These are phyloP conservation scores for Strix aluco DNA, from an alignment of 2,113 vertebrate genomes.

Conservation along the genomic window DNA sequence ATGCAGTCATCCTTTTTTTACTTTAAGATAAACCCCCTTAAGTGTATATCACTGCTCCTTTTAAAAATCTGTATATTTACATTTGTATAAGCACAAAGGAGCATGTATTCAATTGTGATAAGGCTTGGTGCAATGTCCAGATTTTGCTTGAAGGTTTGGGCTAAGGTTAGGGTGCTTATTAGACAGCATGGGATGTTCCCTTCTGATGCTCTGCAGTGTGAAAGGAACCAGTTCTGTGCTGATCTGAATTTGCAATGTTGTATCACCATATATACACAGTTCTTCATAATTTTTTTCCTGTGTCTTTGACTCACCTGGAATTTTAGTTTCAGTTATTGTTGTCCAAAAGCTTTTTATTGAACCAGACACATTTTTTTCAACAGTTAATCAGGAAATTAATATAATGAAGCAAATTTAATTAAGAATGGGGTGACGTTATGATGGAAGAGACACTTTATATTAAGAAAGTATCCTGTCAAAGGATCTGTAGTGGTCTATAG, in stretches of 20 bases:
- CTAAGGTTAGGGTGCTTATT: not conserved
- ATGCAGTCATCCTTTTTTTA: not conserved
- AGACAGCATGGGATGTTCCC: not conserved
- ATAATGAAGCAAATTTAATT: not conserved
- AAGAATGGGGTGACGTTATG: not conserved
- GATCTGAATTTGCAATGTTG: accelerated
- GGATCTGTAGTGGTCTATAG: not conserved
- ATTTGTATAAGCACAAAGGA: not conserved
- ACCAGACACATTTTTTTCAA: not conserved
- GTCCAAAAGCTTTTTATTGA: not conserved
- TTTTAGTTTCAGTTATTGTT: not conserved
- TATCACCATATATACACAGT: not conserved
- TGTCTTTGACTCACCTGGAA: not conserved
- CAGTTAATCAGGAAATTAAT: not conserved
- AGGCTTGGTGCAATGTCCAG: not conserved
- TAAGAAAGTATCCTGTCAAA: not conserved
- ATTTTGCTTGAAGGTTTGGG: not conserved
- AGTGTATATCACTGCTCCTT: not conserved
- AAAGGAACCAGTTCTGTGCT: not conserved
- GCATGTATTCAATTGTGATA: not conserved
- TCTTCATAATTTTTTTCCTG: accelerated
- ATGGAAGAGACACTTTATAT: not conserved
- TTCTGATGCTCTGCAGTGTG: not conserved
- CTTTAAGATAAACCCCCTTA: not conserved
- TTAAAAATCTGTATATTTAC: not conserved